phyloP scores from a whole-genome alignment of 1,140 invertebrate species.

The Asbolus verrucosus region DNA sequence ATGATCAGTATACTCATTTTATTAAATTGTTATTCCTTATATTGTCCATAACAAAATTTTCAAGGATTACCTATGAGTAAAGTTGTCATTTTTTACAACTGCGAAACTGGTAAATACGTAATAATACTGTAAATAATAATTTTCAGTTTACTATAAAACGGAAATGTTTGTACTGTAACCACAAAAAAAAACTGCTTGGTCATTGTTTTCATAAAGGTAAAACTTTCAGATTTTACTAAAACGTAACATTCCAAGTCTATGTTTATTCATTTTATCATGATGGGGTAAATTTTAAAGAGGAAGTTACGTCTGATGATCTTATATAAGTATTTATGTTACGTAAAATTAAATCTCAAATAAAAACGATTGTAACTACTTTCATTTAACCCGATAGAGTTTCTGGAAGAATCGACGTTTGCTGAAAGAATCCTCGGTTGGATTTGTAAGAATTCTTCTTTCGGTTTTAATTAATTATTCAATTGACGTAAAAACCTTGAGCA shows the following conservation, averaged over 20 bases:
- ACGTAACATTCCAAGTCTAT: neutral
- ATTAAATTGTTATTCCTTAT: no score
- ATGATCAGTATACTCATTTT: neutral
- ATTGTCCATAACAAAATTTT: no score
- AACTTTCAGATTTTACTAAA: conserved; percentile 13
- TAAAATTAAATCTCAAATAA: neutral
- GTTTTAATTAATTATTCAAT: conserved; percentile 42
- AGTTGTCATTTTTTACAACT: neutral
- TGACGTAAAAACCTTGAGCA: conserved; percentile 42
- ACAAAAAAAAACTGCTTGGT: conserved; percentile 22
- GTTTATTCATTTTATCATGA: conserved; percentile 5
- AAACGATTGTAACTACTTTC: no score
- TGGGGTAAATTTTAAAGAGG: conserved; percentile 16
- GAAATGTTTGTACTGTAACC: neutral
- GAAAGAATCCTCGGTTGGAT: conserved; percentile 25
- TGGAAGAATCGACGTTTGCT: no score
- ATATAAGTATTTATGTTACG: neutral
- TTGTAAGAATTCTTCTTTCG: conserved; percentile 40
- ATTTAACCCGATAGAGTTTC: no score
- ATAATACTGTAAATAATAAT: neutral
- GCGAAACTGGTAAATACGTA: conserved; percentile 1
- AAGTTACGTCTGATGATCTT: neutral
- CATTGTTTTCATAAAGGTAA: conserved; percentile 26
- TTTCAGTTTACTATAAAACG: conserved; percentile 25
- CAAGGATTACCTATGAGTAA: no score